Evolutionary conservation across 2,888 invertebrate species (phyloP).

Genomic region (Ochlodes sylvanus): DNA sequence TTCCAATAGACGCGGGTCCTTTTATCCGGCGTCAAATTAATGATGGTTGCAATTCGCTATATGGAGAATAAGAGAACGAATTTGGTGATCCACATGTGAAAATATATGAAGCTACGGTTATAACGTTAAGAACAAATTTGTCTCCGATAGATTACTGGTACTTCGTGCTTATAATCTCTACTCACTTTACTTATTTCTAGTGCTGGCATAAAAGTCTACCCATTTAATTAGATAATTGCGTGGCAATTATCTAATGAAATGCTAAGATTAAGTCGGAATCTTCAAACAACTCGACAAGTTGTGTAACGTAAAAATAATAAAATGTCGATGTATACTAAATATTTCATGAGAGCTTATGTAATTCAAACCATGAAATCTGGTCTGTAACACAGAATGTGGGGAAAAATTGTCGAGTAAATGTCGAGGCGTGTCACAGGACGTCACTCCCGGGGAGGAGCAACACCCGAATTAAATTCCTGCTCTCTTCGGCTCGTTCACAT

Average conservation of each 20-base stretch:
- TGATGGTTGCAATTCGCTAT: slow-evolving; percentile 46
- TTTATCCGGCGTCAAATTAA: slow-evolving; percentile 52
- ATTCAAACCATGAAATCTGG: slow-evolving; percentile 57
- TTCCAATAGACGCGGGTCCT: slow-evolving; percentile 42
- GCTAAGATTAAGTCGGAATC: no score
- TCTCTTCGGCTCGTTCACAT: slow-evolving; percentile 52
- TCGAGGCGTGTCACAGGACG: slow-evolving; percentile 69
- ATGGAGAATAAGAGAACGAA: no score
- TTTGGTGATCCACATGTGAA: background rate
- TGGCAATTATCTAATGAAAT: no score
- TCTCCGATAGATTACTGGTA: background rate
- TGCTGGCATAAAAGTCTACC: no score
- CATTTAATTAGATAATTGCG: no score
- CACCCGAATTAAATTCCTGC: slow-evolving; percentile 80
- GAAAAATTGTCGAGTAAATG: slow-evolving; percentile 65
- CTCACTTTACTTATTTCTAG: no score
- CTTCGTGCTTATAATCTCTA: no score
- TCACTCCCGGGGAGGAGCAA: slow-evolving; percentile 66
- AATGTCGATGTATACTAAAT: background rate
- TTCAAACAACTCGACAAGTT: no score
- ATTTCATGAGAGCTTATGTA: background rate
- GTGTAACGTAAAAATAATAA: background rate
- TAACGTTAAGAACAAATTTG: background rate
- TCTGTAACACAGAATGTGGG: slow-evolving; percentile 63
- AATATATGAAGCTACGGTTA: background rate